Conservation (phyloP, 2,797 vertebrate species). For the Spondyliosoma cantharus region DNA sequence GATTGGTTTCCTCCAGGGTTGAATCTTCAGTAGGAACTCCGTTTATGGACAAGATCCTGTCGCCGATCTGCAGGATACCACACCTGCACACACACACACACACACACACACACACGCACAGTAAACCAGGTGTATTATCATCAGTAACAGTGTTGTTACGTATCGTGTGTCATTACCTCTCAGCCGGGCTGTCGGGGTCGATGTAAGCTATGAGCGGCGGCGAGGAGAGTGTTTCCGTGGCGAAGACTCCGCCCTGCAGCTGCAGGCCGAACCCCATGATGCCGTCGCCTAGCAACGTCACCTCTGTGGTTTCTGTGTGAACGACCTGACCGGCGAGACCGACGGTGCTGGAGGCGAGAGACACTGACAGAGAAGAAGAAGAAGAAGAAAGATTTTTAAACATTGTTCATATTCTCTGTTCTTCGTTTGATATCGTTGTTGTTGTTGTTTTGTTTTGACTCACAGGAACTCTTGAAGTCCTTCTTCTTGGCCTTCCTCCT, state of each 20-base stretch:
- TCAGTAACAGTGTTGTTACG: background rate
- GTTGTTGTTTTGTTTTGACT: slow-evolving; percentile 54
- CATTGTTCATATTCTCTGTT: too few relatives aligned
- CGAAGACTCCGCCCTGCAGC: slow-evolving; percentile 97
- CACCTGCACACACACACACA: slow-evolving; percentile 84
- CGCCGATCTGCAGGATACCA: slow-evolving; percentile 96
- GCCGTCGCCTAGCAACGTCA: slow-evolving; percentile 93
- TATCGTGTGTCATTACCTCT: slow-evolving; percentile 84
- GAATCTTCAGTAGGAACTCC: slow-evolving; percentile 97
- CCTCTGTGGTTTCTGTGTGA: slow-evolving; percentile 97
- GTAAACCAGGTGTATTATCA: background rate
- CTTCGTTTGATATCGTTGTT: too few relatives aligned
- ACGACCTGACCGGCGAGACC: slow-evolving; percentile 97
- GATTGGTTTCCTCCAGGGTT: slow-evolving; percentile 97
- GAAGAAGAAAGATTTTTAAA: background rate
- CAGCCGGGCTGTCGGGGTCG: slow-evolving; percentile 96
- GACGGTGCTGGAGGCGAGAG: slow-evolving; percentile 96
- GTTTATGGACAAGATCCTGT: slow-evolving; percentile 96
- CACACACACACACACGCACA: background rate
- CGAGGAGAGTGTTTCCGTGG: slow-evolving; percentile 96
- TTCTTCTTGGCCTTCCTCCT: slow-evolving; percentile 97
- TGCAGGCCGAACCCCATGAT: slow-evolving; percentile 96
- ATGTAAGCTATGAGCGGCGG: slow-evolving; percentile 98
- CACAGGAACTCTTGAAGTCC: slow-evolving; percentile 98
- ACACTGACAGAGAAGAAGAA: slow-evolving; percentile 83